Conservation (phyloP, 2,797 vertebrate genomes). For the Sebastes itinus region DNA sequence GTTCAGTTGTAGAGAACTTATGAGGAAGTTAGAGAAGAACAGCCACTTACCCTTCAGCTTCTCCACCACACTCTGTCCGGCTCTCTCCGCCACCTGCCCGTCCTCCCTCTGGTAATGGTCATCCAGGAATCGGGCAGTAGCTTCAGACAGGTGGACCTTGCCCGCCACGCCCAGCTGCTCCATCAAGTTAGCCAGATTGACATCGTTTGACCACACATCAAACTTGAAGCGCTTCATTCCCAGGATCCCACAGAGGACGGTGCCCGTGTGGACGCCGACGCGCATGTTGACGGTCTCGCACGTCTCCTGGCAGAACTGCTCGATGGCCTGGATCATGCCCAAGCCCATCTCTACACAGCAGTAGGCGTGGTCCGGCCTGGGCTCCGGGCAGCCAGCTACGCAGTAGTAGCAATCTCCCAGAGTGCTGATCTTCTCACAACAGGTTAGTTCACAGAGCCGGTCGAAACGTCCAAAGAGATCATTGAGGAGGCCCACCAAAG, state of each 20-base stretch:
- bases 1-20: not conserved
- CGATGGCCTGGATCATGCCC: constrained; percentile 98
- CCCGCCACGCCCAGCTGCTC: constrained; percentile 96
- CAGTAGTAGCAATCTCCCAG: constrained; percentile 98
- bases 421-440: constrained; percentile 98
- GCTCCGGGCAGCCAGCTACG: constrained; percentile 95
- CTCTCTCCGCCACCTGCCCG: constrained; percentile 89
- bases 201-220: constrained; percentile 98
- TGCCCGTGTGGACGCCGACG: constrained; percentile 95
- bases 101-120: constrained; percentile 95
- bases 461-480: constrained; percentile 98
- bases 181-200: constrained; percentile 97
- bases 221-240: constrained; percentile 98
- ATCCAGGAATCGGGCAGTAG: constrained; percentile 91
- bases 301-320: constrained; percentile 97
- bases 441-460: constrained; percentile 92
- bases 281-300: constrained; percentile 97
- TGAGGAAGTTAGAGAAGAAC: not conserved
- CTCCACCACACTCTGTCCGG: constrained; percentile 90
- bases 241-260: constrained; percentile 94
- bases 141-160: constrained; percentile 96
- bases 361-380: constrained; percentile 91
- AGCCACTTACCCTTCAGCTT: constrained; percentile 92
- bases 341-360: constrained; percentile 99
- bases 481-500: constrained; percentile 95